Evolutionary conservation across 2,888 invertebrate species (phyloP), one percentile per base, ranked within the genome.

Genomic region (Ariolimax columbianus): DNA sequence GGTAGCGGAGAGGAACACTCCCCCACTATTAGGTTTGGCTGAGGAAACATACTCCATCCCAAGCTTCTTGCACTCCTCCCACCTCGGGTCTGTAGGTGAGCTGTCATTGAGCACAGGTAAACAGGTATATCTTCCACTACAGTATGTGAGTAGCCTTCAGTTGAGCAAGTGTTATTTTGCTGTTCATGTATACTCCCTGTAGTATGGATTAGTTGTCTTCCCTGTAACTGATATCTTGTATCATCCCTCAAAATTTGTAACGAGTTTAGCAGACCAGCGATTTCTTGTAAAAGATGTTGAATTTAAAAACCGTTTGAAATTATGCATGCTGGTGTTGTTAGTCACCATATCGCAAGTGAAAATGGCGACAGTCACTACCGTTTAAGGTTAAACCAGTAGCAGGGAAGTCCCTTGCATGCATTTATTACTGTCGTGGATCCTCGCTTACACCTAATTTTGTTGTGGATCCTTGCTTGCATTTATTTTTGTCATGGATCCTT

Each of bases 91-190:
- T 78, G 55, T 80, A 84, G 55, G 82, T 77, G 82, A 87, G 75
- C 87, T 83, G 85, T 77, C 83, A 47, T 43, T 87, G 85, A 85
- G 84, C 85, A 87, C 81, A 87, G 87, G 87, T 87, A 83, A 85
- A 83, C 80, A 87, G 87, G 87, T 87, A 87, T 83, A 87, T 55
- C 75, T 85, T 84, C 80, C 63, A 66, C 82, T 70, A 78, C 81
- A 77, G 75, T 84, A 66, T 86, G 82, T 63, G 40, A 36, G 30
- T 43, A 82, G 40, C 23, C 47, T 81, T 68, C 77, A 63, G 77
- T 78, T 78, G 38, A 40, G n/a, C 63, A n/a, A 47, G 59, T 78
- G 77, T 78, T 78, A n/a, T 26, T 47, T 43, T 68, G 30, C 33
- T 80, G 23, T 68, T 80, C 68, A 0, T 59, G 47, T 47, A 23